Evolutionary conservation across 37 sponge, comb jelly and placozoan species (phyloP).

Genomic region (Cliona cf. orientalis): DNA sequence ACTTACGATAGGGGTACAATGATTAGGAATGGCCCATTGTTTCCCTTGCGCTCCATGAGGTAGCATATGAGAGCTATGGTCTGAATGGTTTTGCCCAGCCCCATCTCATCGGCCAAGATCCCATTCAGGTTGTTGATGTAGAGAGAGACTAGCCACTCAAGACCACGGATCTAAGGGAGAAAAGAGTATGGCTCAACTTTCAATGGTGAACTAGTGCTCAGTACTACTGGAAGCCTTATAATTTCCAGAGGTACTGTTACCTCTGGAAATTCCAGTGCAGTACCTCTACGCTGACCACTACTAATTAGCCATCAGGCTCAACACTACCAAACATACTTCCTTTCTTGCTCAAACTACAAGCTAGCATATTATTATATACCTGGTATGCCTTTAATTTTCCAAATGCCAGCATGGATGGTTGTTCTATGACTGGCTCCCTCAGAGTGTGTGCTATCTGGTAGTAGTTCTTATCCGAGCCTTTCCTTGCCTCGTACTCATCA

Average conservation of each 20-base stretch:
- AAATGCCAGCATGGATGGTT: slow-evolving; percentile 77
- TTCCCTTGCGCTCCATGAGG: slow-evolving; percentile 96
- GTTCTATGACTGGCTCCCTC: slow-evolving; percentile 82
- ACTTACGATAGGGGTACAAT: slow-evolving; percentile 98
- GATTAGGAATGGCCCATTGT: slow-evolving; percentile 95
- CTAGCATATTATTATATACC: too few relatives aligned
- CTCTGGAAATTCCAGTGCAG: too few relatives aligned
- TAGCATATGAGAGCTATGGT: slow-evolving; percentile 95
- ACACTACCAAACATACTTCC: too few relatives aligned
- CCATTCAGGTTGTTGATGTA: slow-evolving; percentile 99
- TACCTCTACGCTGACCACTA: too few relatives aligned
- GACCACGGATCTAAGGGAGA: slow-evolving; percentile 76
- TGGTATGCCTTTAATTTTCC: slow-evolving; percentile 96
- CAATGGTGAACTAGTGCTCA: not conserved
- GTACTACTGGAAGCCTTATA: too few relatives aligned
- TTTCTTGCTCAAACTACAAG: too few relatives aligned
- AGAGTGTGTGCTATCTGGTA: slow-evolving; percentile 94
- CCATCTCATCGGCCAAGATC: slow-evolving; percentile 99
- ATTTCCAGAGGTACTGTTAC: too few relatives aligned
- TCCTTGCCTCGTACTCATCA: slow-evolving; percentile 83
- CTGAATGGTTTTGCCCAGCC: slow-evolving; percentile 98
- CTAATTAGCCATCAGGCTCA: too few relatives aligned
- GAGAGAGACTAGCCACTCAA: slow-evolving; percentile 99
- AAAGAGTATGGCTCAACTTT: not conserved
- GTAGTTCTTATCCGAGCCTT: slow-evolving; percentile 83